Conservation (phyloP, 2,797 vertebrate genomes). For the Austrolebias charrua region DNA sequence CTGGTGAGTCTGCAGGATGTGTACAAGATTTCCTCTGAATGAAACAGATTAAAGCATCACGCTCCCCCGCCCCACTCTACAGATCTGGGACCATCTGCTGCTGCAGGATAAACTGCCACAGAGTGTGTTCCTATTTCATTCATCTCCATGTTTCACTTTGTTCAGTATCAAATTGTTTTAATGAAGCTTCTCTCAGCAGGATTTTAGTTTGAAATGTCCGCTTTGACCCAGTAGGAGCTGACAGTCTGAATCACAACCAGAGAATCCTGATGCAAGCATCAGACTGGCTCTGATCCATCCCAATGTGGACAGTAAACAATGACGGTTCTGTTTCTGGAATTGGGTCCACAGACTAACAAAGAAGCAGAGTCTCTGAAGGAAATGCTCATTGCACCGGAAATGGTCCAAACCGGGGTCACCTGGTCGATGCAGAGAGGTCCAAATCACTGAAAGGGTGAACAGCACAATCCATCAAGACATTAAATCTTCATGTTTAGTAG, state of each 20-base stretch:
- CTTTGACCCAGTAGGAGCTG: conserved; percentile 20
- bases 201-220: too few species aligned
- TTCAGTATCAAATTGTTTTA: too few species aligned
- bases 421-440: too few species aligned
- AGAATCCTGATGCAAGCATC: conserved; percentile 22
- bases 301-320: conserved; percentile 20
- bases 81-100: conserved; percentile 67
- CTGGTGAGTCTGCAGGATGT: too few species aligned
- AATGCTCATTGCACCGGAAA: not conserved
- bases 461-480: too few species aligned
- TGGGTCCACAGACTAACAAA: conserved; percentile 41
- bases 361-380: conserved; percentile 6
- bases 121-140: too few species aligned
- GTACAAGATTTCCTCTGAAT: too few species aligned
- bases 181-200: too few species aligned
- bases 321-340: conserved; percentile 22
- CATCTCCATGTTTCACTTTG: not conserved
- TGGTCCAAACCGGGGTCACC: not conserved
- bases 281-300: not conserved
- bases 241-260: conserved; percentile 36
- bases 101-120: conserved; percentile 33
- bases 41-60: conserved; percentile 27
- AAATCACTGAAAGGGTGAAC: too few species aligned
- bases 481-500: too few species aligned
- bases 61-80: conserved; percentile 2